Base-by-base conservation (phyloP, 1,140 invertebrate genomes). In the Heliconius eleuchia region DNA sequence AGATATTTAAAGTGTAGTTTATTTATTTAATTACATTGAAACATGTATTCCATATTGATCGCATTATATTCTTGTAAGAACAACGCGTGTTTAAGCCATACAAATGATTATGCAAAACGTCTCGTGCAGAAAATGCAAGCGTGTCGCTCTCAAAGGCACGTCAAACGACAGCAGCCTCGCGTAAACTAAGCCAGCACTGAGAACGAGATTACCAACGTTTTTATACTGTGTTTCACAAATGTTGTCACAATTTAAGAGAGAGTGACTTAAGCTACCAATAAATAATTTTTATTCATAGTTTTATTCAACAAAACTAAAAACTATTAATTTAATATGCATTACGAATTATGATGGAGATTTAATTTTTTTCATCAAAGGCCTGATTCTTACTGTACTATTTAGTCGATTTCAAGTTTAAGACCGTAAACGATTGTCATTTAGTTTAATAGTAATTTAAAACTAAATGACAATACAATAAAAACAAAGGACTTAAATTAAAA, bases 91-190 rank as follows among this genome's bases (percentile, higher is more conserved):
- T 27, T 30, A 66, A 66, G 60, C 60, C 23, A 66, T 27, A 66
- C 60, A 30, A 66, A 16, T 30, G 60, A 66, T 66, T 66, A 66
- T 30, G 27, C 11, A 66, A 66, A 66, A 13, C 11, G 3, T 23
- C 11, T 23, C 27, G 9, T 66, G 60, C 60, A 66, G 60, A 66
- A 27, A 66, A 66, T 30, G 23, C 60, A 30, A 66, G 27, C 60
- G 27, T 66, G 60, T 66, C 60, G 23, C 27, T 66, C 60, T 30
- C 60, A 66, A 27, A 66, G 60, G 23, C 60, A 66, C 60, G n/a
- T 11, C n/a, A 27, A n/a, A 60, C 57, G 60, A 66, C 60, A 16
- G 19, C 55, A 23, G 60, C 27, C 60, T 27, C 60, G 27, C 60
- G 11, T 11, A 66, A 60, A 30, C 27, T 3, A 6, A 27, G 27